A percentile compares a stretch with the other conserved stretches of the same genome.
Conservation (phyloP, 1,140 invertebrate species). For the Cephus cinctus region DNA sequence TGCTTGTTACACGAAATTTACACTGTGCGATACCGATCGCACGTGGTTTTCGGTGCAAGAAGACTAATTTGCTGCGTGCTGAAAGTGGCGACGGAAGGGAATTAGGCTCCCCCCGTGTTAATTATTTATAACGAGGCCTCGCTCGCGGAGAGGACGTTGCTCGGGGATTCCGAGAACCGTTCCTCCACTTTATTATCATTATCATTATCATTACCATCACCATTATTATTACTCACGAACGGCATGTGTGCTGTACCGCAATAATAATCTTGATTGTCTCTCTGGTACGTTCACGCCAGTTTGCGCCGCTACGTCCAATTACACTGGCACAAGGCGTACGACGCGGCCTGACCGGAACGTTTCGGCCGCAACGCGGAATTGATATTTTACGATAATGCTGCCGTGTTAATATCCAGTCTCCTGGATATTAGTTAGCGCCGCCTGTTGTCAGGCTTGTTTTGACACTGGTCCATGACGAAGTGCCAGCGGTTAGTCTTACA, state of each 20-base stretch:
- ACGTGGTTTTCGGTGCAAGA: too few species aligned
- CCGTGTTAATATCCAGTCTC: slow-evolving; percentile 5
- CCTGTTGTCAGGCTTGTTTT: slow-evolving; percentile 13
- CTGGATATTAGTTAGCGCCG: slow-evolving; percentile 16
- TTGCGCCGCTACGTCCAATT: slow-evolving; percentile 34
- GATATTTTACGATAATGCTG: slow-evolving; percentile 21
- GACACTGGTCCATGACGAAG: slow-evolving; percentile 8
- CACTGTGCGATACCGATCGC: too few species aligned
- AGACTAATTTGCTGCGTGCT: too few species aligned
- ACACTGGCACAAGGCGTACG: slow-evolving; percentile 21
- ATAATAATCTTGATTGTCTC: slow-evolving; percentile 42
- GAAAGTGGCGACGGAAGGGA: too few species aligned
- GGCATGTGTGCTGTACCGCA: slow-evolving; percentile 17
- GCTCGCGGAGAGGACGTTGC: too few species aligned
- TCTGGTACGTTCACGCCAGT: slow-evolving; percentile 27
- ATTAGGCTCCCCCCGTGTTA: too few species aligned
- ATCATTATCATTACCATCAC: slow-evolving; percentile 30
- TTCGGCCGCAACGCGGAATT: slow-evolving; percentile 17
- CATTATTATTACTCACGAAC: slow-evolving; percentile 25
- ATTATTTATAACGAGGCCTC: too few species aligned
- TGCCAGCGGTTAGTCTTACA: too few species aligned
- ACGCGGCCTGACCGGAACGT: too few species aligned
- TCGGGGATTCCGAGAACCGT: slow-evolving; percentile 16
- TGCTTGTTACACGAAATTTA: too few species aligned
- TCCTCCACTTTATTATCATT: slow-evolving; percentile 34